Evolutionary conservation across 1,140 invertebrate species (phyloP).

Genomic region (Drosophila ogumai): DNA sequence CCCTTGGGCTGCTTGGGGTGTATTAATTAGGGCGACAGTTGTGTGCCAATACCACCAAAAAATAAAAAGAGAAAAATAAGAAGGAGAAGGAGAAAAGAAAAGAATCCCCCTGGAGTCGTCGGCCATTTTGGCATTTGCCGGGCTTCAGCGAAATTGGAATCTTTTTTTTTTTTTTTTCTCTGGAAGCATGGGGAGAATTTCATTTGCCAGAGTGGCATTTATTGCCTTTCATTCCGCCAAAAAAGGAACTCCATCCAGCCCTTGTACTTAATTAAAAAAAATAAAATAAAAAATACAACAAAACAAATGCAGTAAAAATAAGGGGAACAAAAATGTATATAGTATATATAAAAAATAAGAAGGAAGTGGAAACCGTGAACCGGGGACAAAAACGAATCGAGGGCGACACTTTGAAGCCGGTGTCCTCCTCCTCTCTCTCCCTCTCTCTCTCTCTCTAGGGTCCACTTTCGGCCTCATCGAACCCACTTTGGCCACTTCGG

Average conservation of each 20-base stretch:
- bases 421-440: slow-evolving; percentile 11
- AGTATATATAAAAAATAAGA: background rate
- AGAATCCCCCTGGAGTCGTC: slow-evolving; percentile 39
- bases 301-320: slow-evolving; percentile 11
- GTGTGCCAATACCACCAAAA: slow-evolving; percentile 3
- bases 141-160: slow-evolving; percentile 49
- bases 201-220: slow-evolving; percentile 61
- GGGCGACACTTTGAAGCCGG: slow-evolving; percentile 46
- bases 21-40: slow-evolving; percentile 76
- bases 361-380: background rate
- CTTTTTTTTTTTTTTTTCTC: background rate
- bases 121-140: slow-evolving; percentile 76
- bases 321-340: background rate
- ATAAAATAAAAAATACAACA: slow-evolving; percentile 6
- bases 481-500: slow-evolving; percentile 31
- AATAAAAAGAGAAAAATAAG: background rate
- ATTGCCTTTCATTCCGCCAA: slow-evolving; percentile 41
- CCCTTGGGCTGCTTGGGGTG: slow-evolving; percentile 39
- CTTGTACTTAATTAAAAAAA: slow-evolving; percentile 57
- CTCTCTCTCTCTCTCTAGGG: background rate
- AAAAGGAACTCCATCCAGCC: slow-evolving; percentile 12
- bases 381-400: slow-evolving; percentile 13
- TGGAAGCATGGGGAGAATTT: slow-evolving; percentile 35
- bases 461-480: slow-evolving; percentile 29
- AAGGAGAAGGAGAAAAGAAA: background rate